These are phyloP conservation scores for Perca flavescens DNA, from an alignment of 2,113 vertebrate genomes.

Conservation along the genomic window DNA sequence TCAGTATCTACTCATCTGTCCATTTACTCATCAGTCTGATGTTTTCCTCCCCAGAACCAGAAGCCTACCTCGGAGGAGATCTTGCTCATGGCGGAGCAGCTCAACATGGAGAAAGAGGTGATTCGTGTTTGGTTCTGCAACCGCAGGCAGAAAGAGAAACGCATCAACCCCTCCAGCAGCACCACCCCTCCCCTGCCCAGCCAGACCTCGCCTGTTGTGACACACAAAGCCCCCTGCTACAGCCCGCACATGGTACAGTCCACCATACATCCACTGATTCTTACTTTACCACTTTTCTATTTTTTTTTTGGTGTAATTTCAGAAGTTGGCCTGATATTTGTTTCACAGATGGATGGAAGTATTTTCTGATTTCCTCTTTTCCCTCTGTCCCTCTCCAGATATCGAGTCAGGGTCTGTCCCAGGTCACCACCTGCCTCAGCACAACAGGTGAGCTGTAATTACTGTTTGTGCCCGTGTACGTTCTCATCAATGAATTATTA, in stretches of 20 bases:
- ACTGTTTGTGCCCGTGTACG: conserved; percentile 32
- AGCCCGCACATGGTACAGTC: conserved; percentile 78
- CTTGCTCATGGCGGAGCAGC: conserved; percentile 92
- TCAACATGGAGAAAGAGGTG: conserved; percentile 97
- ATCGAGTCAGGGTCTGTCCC: conserved; percentile 82
- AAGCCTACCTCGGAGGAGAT: conserved; percentile 97
- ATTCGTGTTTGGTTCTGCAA: conserved; percentile 97
- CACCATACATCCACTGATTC: background rate
- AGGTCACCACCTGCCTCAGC: conserved; percentile 83
- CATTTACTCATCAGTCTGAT: background rate
- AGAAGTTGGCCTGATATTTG: conserved; percentile 3
- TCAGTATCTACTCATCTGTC: background rate
- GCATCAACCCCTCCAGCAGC: conserved; percentile 93
- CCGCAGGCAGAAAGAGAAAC: conserved; percentile 94
- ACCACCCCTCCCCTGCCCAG: conserved; percentile 89
- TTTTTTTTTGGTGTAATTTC: background rate
- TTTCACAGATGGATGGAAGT: conserved; percentile 12
- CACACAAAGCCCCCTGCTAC: conserved; percentile 89
- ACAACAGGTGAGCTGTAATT: conserved; percentile 81
- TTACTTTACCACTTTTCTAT: background rate
- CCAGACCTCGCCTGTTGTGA: conserved; percentile 78
- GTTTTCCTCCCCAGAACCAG: conserved; percentile 86
- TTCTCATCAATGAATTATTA: conserved; percentile 60
- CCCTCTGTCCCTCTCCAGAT: conserved; percentile 68
- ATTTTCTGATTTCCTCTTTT: conserved; percentile 30